These are phyloP conservation scores for Neodiprion pinetum DNA, from an alignment of 1,140 invertebrate species.

Conservation along the genomic window DNA sequence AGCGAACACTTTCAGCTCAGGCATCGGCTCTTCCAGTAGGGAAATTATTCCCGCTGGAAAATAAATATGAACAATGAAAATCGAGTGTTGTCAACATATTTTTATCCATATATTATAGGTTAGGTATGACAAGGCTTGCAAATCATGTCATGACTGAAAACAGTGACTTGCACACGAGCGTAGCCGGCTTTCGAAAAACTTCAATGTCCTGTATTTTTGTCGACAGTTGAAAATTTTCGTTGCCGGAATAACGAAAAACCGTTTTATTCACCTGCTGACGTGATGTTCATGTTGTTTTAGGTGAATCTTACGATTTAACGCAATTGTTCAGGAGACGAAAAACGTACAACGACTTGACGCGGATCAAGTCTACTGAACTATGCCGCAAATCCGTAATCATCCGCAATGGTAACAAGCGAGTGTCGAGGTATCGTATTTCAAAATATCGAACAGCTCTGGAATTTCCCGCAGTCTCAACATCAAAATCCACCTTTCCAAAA, in stretches of 20 bases:
- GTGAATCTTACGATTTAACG: slow-evolving; percentile 32
- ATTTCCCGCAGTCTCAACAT: too few species aligned
- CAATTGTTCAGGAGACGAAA: background rate
- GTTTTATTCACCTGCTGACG: slow-evolving; percentile 55
- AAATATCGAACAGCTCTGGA: too few species aligned
- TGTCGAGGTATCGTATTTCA: too few species aligned
- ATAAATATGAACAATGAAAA: slow-evolving; percentile 10
- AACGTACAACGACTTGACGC: too few species aligned
- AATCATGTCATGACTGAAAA: slow-evolving; percentile 38
- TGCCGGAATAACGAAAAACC: slow-evolving; percentile 14
- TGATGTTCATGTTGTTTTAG: slow-evolving; percentile 60
- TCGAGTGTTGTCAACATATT: slow-evolving; percentile 16
- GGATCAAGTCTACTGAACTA: too few species aligned
- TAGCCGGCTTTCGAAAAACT: slow-evolving; percentile 35
- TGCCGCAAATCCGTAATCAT: too few species aligned
- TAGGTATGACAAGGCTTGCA: slow-evolving; percentile 48
- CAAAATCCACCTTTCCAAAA: too few species aligned
- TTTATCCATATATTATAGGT: slow-evolving; percentile 35
- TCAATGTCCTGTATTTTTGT: slow-evolving; percentile 10
- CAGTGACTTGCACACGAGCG: slow-evolving; percentile 27
- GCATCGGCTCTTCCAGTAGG: slow-evolving; percentile 91
- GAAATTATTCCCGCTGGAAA: slow-evolving; percentile 91
- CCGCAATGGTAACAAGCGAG: too few species aligned
- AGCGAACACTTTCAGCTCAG: slow-evolving; percentile 93
- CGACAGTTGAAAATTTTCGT: slow-evolving; percentile 9